These are phyloP conservation scores for Numida meleagris DNA, from an alignment of 2,113 vertebrate genomes.

Conservation along the genomic window DNA sequence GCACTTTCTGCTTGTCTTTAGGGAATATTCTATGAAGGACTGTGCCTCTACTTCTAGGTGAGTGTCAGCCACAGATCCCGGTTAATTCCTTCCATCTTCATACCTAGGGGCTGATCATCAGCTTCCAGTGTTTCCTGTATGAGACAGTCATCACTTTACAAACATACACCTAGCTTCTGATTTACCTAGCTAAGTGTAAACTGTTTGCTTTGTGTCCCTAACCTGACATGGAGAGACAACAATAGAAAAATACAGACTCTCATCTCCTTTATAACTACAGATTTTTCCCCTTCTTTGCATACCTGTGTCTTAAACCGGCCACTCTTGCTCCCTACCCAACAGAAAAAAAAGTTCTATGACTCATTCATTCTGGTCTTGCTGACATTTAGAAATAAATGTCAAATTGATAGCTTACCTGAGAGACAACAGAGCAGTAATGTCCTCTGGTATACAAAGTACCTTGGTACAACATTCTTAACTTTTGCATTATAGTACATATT, in stretches of 20 bases:
- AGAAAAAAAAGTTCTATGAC: neutral
- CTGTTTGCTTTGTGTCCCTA: accelerated
- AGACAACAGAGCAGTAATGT: neutral
- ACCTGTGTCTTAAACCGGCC: neutral
- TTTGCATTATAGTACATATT: neutral
- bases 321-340: neutral
- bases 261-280: neutral
- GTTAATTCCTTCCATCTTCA: neutral
- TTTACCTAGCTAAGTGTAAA: neutral
- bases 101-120: accelerated
- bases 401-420: neutral
- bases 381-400: conserved; percentile 37
- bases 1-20: neutral
- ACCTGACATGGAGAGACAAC: neutral
- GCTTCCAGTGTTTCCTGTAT: neutral
- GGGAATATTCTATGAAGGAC: neutral
- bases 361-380: neutral
- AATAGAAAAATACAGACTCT: neutral
- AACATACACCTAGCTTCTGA: neutral
- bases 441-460: neutral
- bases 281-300: neutral
- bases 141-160: neutral
- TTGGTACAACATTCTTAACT: neutral
- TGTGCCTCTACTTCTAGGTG: neutral
- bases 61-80: neutral